Evolutionary conservation across 92 coral and sea anemone genomes (phyloP).

Genomic region (Blastomussa wellsi): DNA sequence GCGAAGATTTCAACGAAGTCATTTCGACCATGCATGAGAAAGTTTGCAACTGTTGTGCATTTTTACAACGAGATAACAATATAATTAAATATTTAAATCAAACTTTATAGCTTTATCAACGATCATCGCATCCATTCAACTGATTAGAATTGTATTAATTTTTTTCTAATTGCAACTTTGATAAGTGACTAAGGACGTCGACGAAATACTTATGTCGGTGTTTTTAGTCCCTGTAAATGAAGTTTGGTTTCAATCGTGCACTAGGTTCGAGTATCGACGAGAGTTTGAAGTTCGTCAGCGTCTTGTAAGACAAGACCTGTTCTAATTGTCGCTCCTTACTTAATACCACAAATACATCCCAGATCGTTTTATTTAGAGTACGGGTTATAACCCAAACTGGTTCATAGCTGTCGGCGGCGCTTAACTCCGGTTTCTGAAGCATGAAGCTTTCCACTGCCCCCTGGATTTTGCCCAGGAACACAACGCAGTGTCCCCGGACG

Average conservation of each 20-base stretch:
- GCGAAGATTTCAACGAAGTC: neutral
- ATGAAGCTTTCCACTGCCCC: neutral
- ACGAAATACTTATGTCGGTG: too few species aligned
- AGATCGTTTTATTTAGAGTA: too few species aligned
- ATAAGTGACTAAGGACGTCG: too few species aligned
- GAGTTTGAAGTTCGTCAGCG: neutral
- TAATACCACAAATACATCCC: neutral
- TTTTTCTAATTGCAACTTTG: neutral
- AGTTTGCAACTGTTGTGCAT: neutral
- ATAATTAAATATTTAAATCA: neutral
- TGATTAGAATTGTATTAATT: neutral
- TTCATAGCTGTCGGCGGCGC: too few species aligned
- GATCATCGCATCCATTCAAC: neutral
- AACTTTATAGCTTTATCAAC: neutral
- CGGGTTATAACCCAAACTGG: too few species aligned
- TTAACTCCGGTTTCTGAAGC: too few species aligned
- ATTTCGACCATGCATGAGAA: neutral
- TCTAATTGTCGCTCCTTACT: neutral
- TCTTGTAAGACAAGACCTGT: neutral
- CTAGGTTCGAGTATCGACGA: neutral
- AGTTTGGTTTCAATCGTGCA: neutral
- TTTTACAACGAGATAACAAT: neutral
- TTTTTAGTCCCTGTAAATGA: neutral
- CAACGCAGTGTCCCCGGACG: neutral
- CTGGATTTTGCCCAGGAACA: neutral